phyloP scores from a whole-genome alignment of 2,113 vertebrate genomes.

The Prinia subflava region DNA sequence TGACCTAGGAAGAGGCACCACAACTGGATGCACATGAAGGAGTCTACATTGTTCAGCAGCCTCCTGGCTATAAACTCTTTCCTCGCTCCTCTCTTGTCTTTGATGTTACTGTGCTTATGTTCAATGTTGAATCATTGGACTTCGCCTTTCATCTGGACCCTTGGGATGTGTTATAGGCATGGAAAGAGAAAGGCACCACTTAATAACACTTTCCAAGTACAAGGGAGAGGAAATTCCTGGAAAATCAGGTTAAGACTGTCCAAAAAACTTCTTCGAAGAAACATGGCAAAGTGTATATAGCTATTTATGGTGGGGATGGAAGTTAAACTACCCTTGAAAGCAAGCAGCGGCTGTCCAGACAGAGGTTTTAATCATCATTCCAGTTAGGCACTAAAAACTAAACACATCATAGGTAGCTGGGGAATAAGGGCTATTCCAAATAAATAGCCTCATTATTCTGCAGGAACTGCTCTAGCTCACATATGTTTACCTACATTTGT shows the following conservation, averaged over 20 bases:
- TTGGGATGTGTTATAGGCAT: background rate
- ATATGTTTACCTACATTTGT: background rate
- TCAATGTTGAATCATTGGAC: background rate
- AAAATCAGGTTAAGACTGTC: slow-evolving; percentile 42
- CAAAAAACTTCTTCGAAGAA: slow-evolving; percentile 52
- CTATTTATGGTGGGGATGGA: slow-evolving; percentile 35
- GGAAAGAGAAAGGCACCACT: slow-evolving; percentile 53
- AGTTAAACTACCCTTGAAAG: slow-evolving; percentile 13
- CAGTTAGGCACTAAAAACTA: slow-evolving; percentile 38
- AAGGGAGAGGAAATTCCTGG: slow-evolving; percentile 59
- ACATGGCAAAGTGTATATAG: background rate
- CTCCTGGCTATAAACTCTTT: background rate
- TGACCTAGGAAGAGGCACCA: background rate
- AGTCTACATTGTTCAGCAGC: background rate
- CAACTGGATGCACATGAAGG: background rate
- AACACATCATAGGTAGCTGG: slow-evolving; percentile 3
- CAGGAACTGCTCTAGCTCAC: background rate
- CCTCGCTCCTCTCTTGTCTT: background rate
- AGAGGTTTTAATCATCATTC: slow-evolving; percentile 37
- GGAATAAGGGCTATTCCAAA: background rate
- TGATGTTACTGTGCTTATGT: background rate
- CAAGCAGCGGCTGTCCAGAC: slow-evolving; percentile 26
- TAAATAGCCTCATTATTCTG: slow-evolving; percentile 10
- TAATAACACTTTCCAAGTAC: slow-evolving; percentile 48
- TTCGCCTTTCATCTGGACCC: background rate